Conservation (phyloP, 2,797 vertebrate species). For the Sebastes taczanowskii region DNA sequence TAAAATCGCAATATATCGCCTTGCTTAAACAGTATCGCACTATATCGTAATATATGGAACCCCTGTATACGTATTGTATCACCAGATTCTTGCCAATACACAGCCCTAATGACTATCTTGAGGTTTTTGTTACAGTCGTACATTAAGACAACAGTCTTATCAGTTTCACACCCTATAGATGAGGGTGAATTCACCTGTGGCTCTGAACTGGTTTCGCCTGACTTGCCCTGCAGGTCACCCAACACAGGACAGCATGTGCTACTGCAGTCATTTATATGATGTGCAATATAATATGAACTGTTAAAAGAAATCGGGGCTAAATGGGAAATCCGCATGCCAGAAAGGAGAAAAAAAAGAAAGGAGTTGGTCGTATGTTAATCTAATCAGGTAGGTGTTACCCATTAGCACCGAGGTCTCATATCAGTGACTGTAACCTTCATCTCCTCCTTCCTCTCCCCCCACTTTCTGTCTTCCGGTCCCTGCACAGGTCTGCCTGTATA, state of each 20-base stretch:
- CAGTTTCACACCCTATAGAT: background rate
- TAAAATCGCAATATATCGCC: too few relatives aligned
- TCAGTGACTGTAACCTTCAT: conserved; percentile 33
- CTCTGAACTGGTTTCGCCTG: background rate
- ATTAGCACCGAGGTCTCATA: conserved; percentile 45
- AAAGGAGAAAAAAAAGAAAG: conserved; percentile 14
- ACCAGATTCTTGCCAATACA: too few relatives aligned
- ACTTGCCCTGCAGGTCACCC: conserved; percentile 24
- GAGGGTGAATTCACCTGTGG: conserved; percentile 25
- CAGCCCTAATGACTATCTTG: background rate
- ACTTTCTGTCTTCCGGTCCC: conserved; percentile 21
- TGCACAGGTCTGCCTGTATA: conserved; percentile 38
- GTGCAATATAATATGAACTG: conserved; percentile 24
- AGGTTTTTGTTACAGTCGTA: background rate
- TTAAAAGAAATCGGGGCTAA: conserved; percentile 27
- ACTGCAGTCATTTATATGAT: conserved; percentile 31
- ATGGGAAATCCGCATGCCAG: conserved; percentile 54
- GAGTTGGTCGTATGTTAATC: conserved; percentile 48
- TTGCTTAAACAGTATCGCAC: too few relatives aligned
- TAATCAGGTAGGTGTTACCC: conserved; percentile 57
- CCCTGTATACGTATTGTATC: too few relatives aligned
- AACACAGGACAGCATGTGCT: conserved; percentile 17
- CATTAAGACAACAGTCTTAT: background rate
- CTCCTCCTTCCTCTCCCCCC: background rate
- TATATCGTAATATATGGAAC: too few relatives aligned